Conservation (phyloP, 64 coral and sea anemone genomes). For the Exaiptasia diaphana region DNA sequence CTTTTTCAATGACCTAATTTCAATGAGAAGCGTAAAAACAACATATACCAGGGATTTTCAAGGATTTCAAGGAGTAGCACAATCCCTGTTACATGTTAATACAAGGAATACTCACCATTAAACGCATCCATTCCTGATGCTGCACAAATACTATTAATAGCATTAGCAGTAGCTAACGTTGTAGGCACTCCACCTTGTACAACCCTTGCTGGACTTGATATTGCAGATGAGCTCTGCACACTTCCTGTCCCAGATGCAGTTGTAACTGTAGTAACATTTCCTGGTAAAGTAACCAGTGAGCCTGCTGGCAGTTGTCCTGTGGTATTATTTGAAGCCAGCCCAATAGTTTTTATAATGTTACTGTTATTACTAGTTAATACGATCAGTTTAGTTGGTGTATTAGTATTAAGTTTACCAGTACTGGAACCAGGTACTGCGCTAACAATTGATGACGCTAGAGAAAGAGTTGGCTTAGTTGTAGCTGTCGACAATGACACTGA, state of each 20-base stretch:
- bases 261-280: conserved; percentile 30
- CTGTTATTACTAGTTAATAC: conserved; percentile 83
- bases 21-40: no score
- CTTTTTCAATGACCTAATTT: neutral
- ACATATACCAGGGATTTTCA: no score
- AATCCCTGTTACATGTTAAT: no score
- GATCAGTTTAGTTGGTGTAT: conserved; percentile 87
- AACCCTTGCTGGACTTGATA: conserved; percentile 46
- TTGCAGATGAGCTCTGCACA: conserved; percentile 17
- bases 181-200: conserved; percentile 39
- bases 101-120: conserved; percentile 97
- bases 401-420: conserved; percentile 45
- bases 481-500: conserved; percentile 24
- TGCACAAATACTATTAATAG: conserved; percentile 94
- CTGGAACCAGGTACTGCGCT: conserved; percentile 44
- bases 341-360: conserved; percentile 96
- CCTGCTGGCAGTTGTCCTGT: conserved; percentile 53
- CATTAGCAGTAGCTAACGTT: conserved; percentile 76
- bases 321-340: conserved; percentile 57
- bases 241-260: conserved; percentile 42
- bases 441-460: conserved; percentile 31
- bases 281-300: neutral
- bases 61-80: no score
- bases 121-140: conserved; percentile 91
- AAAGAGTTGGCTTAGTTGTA: conserved; percentile 37